phyloP scores from a whole-genome alignment of 2,113 vertebrate species.

The Chamaetylas fuelleborni region DNA sequence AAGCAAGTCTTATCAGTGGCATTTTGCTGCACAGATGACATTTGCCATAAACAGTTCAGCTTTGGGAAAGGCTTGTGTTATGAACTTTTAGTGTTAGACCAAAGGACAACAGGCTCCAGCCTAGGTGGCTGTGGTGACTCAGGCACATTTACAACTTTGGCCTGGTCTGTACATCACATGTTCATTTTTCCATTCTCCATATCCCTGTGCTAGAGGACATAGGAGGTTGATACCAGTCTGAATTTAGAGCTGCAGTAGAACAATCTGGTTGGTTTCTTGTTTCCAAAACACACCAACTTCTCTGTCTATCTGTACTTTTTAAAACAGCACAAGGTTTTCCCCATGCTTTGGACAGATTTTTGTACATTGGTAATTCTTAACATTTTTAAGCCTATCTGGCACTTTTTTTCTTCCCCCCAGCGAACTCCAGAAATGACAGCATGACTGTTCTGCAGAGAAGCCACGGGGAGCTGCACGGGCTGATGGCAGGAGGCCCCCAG shows the following conservation, averaged over 20 bases:
- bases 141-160: background rate
- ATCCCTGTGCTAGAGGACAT: background rate
- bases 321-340: background rate
- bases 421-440: slow-evolving; percentile 13
- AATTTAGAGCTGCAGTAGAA: background rate
- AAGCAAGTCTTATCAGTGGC: background rate
- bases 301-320: background rate
- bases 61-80: background rate
- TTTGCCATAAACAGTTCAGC: background rate
- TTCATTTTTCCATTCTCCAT: background rate
- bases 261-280: background rate
- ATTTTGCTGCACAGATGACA: background rate
- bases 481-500: background rate
- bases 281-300: background rate
- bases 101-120: background rate
- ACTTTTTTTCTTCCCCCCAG: background rate
- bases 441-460: background rate
- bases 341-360: background rate
- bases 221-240: background rate
- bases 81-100: background rate
- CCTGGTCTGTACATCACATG: background rate
- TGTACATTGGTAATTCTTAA: background rate
- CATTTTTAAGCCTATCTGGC: background rate
- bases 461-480: background rate
- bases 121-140: background rate